phyloP scores from a whole-genome alignment of 2,113 vertebrate genomes.

The Heliornis fulica region DNA sequence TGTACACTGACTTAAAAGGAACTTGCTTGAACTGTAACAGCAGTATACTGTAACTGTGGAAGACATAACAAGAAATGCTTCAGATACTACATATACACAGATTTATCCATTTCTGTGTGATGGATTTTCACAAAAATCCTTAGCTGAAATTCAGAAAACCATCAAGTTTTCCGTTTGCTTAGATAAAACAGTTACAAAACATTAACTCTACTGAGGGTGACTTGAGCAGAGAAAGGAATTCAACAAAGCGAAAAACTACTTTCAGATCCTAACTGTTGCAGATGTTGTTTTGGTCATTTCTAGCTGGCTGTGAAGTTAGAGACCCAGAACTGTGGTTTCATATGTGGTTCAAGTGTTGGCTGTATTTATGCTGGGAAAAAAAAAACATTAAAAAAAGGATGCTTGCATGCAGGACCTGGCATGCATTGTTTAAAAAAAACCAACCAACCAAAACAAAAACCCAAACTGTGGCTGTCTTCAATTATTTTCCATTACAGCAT shows the following conservation, averaged over 20 bases:
- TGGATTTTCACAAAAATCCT: background rate
- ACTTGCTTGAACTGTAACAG: background rate
- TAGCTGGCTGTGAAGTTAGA: slow-evolving; percentile 68
- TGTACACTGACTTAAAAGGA: background rate
- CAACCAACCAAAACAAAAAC: background rate
- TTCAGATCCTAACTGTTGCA: slow-evolving; percentile 52
- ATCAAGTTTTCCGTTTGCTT: background rate
- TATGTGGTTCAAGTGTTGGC: slow-evolving; percentile 56
- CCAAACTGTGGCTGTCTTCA: slow-evolving; percentile 49
- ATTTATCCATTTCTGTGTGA: background rate
- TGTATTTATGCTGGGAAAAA: slow-evolving; percentile 1
- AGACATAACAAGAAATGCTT: slow-evolving; percentile 29
- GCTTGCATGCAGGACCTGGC: slow-evolving; percentile 62
- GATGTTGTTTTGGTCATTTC: slow-evolving; percentile 75
- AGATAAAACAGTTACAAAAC: slow-evolving; percentile 26
- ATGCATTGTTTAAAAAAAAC: slow-evolving; percentile 42
- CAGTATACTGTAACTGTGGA: no score
- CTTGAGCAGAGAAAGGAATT: slow-evolving; percentile 36
- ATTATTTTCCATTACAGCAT: slow-evolving; percentile 73
- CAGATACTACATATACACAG: background rate
- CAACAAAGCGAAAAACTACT: slow-evolving; percentile 9
- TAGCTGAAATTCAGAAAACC: background rate
- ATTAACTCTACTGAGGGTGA: background rate
- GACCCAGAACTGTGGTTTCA: slow-evolving; percentile 56
- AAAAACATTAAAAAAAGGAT: background rate